A percentile compares a stretch with the other conserved stretches of the same genome.
These are phyloP conservation scores for Craseonycteris thonglongyai DNA, from an alignment of 2,113 vertebrate species.

Conservation along the genomic window DNA sequence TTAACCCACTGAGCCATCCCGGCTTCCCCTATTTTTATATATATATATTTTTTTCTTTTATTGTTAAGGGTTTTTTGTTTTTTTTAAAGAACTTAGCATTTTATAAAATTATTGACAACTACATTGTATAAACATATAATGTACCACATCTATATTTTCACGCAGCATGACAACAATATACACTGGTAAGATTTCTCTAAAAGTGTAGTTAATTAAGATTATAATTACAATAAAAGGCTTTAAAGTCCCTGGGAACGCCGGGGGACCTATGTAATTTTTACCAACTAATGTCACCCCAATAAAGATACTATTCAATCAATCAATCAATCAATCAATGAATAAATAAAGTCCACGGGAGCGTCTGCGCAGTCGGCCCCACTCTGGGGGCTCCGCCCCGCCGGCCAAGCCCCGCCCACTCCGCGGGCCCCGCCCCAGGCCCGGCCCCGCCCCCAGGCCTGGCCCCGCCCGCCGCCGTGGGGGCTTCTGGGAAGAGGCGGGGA, in stretches of 20 bases:
- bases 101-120: not conserved
- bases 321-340: too few relatives aligned
- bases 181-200: not conserved
- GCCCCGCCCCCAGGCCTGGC: not conserved
- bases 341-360: accelerated
- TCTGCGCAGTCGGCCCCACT: accelerated
- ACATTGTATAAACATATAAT: not conserved
- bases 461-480: not conserved
- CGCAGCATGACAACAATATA: not conserved
- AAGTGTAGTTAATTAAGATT: not conserved
- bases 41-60: too few relatives aligned
- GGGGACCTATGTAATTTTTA: too few relatives aligned
- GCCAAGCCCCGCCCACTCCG: not conserved
- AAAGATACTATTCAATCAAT: too few relatives aligned
- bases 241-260: accelerated
- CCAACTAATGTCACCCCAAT: too few relatives aligned
- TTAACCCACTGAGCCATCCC: too few relatives aligned
- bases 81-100: not conserved
- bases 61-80: too few relatives aligned
- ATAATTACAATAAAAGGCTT: not conserved
- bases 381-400: too few relatives aligned
- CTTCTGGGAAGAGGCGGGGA: conserved; percentile 57
- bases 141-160: not conserved
- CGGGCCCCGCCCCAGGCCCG: accelerated
- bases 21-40: too few relatives aligned